Evolutionary conservation across 2,113 vertebrate species (phyloP).

Genomic region (Argyrosomus japonicus): DNA sequence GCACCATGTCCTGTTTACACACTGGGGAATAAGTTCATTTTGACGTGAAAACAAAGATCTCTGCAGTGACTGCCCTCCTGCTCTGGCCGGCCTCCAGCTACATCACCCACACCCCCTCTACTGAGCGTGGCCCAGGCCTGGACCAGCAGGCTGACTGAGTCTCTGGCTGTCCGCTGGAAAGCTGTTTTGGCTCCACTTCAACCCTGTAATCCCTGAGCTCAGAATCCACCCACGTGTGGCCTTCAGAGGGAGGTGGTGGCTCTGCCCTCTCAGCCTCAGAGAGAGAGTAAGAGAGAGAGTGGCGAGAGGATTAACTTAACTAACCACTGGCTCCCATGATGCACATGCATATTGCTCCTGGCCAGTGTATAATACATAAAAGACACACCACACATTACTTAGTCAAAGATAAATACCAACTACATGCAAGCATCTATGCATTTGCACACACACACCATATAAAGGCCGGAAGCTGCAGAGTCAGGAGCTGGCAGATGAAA

Average conservation of each 20-base stretch:
- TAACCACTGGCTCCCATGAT: conserved; percentile 26
- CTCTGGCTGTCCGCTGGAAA: conserved; percentile 44
- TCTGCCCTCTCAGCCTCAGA: conserved; percentile 30
- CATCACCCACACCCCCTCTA: conserved; percentile 16
- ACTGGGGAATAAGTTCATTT: conserved; percentile 22
- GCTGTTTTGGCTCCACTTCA: conserved; percentile 63
- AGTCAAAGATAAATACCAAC: neutral
- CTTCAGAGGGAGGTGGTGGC: conserved; percentile 42
- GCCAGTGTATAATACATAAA: neutral
- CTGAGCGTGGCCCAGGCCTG: neutral
- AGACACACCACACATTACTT: neutral
- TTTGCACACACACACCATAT: neutral
- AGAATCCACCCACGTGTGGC: conserved; percentile 67
- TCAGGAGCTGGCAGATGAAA: conserved; percentile 14
- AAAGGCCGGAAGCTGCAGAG: conserved; percentile 1
- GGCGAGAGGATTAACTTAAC: conserved; percentile 24
- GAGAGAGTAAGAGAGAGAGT: conserved; percentile 1
- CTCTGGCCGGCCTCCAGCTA: conserved; percentile 5
- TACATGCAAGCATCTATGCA: neutral
- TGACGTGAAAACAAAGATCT: conserved; percentile 43
- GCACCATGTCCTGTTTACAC: conserved; percentile 39
- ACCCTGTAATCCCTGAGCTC: conserved; percentile 61
- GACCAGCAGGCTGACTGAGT: conserved; percentile 16
- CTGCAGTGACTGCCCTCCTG: neutral
- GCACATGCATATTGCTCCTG: conserved; percentile 14